Evolutionary conservation across 1,140 invertebrate genomes (phyloP), one percentile per base, ranked within the genome.

Genomic region (Carcinoscorpius rotundicauda): DNA sequence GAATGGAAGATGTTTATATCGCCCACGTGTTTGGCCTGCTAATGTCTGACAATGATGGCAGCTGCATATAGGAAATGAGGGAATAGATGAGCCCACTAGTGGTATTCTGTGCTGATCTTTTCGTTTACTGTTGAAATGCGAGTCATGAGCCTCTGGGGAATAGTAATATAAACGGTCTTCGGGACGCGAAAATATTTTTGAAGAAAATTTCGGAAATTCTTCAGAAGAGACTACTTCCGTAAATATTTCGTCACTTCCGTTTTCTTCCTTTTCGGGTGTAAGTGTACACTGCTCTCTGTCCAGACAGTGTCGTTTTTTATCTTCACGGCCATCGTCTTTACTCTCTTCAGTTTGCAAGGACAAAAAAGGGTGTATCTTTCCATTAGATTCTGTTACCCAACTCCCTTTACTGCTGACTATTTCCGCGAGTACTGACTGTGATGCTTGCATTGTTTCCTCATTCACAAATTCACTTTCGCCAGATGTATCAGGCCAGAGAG

Each of bases 11-110:
- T 50, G 58, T 8, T 53, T 10, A 4, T 60, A 53, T 58, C 72
- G 9, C 81, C 78, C 56, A 55, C 53, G 6, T 81, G 75, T 51
- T 67, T 61, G 60, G 60, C 66, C 65, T 50, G 63, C 56, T 49
- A 65, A 56, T 29, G 57, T 53, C 29, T 64, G 53, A 60, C 66
- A 67, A 57, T 65, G 61, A 56, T 66, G 64, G 51, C 64, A 68
- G 52, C 66, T 63, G 51, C 66, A 69, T 50, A 70, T 63, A 29
- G 62, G 59, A 52, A 64, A 64, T 51, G 49, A 60, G n/a, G 62
- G 66, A 60, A 60, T 49, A 48, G 10, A 50, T 5, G n/a, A 50
- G 52, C 11, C 11, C 4, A 68, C 8, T 29, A 62, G 58, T 5
- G 66, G 52, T 9, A 67, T 61, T 63, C 64, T 69, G 50, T 59